These are phyloP conservation scores for Moxostoma hubbsi DNA, from an alignment of 2,797 vertebrate genomes.

Conservation along the genomic window DNA sequence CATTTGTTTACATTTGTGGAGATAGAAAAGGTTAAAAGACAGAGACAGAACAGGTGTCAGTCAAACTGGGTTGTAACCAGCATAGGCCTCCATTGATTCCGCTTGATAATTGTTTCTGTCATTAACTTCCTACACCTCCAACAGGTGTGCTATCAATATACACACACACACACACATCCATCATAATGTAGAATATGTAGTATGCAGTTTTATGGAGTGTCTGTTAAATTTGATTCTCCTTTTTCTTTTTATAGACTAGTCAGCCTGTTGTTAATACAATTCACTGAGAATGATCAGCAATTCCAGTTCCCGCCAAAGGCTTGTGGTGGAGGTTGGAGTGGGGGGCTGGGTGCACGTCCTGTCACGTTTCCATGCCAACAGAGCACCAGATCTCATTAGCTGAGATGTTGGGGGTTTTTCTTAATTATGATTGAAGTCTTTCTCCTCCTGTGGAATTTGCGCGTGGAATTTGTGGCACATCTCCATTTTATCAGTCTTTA, in stretches of 20 bases:
- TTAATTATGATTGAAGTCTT: constrained; percentile 59
- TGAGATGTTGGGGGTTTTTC: constrained; percentile 54
- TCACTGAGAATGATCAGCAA: not conserved
- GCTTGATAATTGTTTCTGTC: constrained; percentile 36
- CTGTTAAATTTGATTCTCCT: not conserved
- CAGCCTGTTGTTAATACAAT: constrained; percentile 24
- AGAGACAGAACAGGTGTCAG: constrained; percentile 36
- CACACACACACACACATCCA: constrained; percentile 14
- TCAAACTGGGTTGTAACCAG: constrained; percentile 37
- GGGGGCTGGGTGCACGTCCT: constrained; percentile 14
- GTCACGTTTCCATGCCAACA: constrained; percentile 66
- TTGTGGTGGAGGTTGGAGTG: not conserved
- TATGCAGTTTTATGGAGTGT: constrained; percentile 9
- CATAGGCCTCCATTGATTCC: constrained; percentile 21
- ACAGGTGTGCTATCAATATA: constrained; percentile 40
- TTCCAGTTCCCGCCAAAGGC: constrained; percentile 38
- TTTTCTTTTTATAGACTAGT: constrained; percentile 12
- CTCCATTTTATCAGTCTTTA: constrained; percentile 5
- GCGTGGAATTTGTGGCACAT: not conserved
- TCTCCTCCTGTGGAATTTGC: not conserved
- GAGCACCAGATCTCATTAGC: constrained; percentile 59
- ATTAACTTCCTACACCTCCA: constrained; percentile 49
- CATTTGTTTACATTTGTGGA: too few species aligned
- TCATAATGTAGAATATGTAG: constrained; percentile 19
- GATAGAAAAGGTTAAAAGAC: constrained; percentile 20